Evolutionary conservation across 2,113 vertebrate genomes (phyloP).

Genomic region (Melozone crissalis): DNA sequence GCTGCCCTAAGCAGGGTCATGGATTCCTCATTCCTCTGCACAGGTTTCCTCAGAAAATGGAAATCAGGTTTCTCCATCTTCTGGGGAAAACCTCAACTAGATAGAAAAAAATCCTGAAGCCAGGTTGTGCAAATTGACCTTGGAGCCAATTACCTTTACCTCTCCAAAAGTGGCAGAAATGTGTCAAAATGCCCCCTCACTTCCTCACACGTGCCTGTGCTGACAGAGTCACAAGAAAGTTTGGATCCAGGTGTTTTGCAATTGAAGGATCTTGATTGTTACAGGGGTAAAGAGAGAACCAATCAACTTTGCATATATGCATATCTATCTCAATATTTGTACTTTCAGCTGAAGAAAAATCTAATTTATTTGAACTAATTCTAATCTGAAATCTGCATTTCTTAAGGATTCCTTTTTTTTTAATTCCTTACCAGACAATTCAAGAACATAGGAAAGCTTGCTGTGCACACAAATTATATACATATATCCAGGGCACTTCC

Average conservation of each 20-base stretch:
- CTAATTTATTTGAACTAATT: background rate
- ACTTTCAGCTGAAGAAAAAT: background rate
- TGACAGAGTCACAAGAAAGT: background rate
- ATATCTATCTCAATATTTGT: background rate
- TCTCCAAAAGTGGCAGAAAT: background rate
- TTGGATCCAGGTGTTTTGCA: background rate
- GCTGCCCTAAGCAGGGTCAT: accelerated
- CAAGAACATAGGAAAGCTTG: accelerated
- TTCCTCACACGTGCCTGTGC: background rate
- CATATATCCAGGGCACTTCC: background rate
- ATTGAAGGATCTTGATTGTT: background rate
- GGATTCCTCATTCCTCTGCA: background rate
- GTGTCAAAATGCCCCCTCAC: background rate
- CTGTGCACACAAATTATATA: background rate
- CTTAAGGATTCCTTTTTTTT: background rate
- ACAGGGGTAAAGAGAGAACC: background rate
- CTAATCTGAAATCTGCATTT: background rate
- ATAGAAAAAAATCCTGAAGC: background rate
- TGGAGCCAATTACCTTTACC: background rate
- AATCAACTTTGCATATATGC: background rate
- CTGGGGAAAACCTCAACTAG: background rate
- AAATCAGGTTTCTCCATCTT: background rate
- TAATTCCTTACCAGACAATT: background rate
- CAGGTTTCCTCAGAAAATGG: background rate
- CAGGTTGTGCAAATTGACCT: background rate